Conservation (phyloP, 1,140 invertebrate genomes). For the Phymastichus coffea region DNA sequence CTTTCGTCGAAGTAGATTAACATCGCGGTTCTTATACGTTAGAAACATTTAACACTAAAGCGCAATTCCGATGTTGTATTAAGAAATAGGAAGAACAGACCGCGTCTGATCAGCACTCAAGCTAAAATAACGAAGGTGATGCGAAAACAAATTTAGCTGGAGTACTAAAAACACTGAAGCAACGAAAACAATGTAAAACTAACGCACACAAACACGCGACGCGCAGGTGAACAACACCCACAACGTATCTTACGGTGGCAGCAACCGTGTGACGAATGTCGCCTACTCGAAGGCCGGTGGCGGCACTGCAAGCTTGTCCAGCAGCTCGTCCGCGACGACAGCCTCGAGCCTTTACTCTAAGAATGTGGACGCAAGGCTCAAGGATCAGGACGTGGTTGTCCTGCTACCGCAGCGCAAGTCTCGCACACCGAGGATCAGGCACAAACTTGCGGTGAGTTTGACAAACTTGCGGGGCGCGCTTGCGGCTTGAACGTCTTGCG, state of each 20-base stretch:
- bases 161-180: too few relatives aligned
- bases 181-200: too few relatives aligned
- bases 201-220: not conserved
- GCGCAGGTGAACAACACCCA: constrained; percentile 68
- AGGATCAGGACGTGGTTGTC: constrained; percentile 49
- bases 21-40: too few relatives aligned
- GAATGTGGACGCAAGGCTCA: constrained; percentile 28
- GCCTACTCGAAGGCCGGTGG: constrained; percentile 59
- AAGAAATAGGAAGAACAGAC: too few relatives aligned
- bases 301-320: constrained; percentile 21
- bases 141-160: too few relatives aligned
- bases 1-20: too few relatives aligned
- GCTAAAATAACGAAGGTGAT: too few relatives aligned
- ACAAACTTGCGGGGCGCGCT: too few relatives aligned
- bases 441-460: constrained; percentile 47
- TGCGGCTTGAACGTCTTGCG: too few relatives aligned
- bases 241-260: constrained; percentile 66
- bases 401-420: constrained; percentile 45
- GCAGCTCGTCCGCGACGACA: not conserved
- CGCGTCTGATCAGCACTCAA: too few relatives aligned
- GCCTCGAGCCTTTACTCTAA: constrained; percentile 11
- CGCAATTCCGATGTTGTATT: too few relatives aligned
- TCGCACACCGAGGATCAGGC: constrained; percentile 43
- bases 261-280: constrained; percentile 62
- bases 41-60: too few relatives aligned